These are phyloP conservation scores for Tauraco hartlaubi DNA, from an alignment of 2,797 vertebrate genomes.

Conservation along the genomic window DNA sequence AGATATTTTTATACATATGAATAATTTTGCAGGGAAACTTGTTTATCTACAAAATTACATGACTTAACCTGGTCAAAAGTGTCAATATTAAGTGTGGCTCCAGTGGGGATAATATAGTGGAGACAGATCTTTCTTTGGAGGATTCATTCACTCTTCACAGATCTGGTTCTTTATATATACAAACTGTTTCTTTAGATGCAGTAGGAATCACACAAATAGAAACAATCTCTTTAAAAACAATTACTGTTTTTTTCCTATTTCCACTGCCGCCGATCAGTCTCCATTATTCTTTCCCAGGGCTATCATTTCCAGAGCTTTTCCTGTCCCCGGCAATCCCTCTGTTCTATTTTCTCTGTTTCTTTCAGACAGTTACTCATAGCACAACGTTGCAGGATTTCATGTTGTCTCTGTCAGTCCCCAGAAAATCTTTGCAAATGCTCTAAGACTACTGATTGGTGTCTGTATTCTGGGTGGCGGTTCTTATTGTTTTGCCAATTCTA, in stretches of 20 bases:
- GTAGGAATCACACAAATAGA: not conserved
- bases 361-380: not conserved
- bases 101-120: not conserved
- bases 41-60: not conserved
- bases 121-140: not conserved
- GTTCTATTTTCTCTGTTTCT: constrained; percentile 13
- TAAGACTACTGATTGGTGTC: not conserved
- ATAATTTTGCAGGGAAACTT: not conserved
- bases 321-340: not conserved
- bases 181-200: not conserved
- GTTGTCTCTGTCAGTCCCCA: not conserved
- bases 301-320: constrained; percentile 25
- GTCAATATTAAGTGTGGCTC: not conserved
- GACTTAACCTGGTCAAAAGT: not conserved
- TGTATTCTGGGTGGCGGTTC: not conserved
- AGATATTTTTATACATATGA: not conserved
- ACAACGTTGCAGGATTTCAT: not conserved
- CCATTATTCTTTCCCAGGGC: not conserved
- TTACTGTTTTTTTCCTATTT: not conserved
- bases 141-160: not conserved
- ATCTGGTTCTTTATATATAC: not conserved
- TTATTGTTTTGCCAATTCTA: not conserved
- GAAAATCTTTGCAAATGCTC: not conserved
- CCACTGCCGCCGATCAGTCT: not conserved
- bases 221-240: not conserved